Conservation (phyloP, 1,140 invertebrate species). For the Diorhabda elongata region DNA sequence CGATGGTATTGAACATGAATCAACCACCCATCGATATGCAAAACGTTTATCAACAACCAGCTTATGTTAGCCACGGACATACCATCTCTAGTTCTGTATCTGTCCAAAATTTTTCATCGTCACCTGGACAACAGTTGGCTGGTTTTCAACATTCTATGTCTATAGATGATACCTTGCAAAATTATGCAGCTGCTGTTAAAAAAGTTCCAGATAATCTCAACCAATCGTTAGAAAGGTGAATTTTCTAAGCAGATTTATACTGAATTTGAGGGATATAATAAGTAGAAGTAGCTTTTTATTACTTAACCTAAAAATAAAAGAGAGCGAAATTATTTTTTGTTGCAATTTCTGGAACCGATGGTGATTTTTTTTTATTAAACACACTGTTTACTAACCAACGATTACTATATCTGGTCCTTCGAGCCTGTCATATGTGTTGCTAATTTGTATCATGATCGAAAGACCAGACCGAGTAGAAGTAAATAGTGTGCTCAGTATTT, state of each 20-base stretch:
- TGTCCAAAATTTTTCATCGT: constrained; percentile 31
- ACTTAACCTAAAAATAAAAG: too few relatives aligned
- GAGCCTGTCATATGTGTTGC: too few relatives aligned
- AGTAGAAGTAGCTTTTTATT: too few relatives aligned
- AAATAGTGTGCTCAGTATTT: background rate
- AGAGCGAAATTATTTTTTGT: too few relatives aligned
- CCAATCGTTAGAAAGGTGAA: constrained; percentile 29
- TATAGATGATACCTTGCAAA: constrained; percentile 27
- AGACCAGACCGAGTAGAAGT: constrained; percentile 18
- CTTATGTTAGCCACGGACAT: constrained; percentile 7
- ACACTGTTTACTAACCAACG: too few relatives aligned
- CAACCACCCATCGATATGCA: constrained; percentile 13
- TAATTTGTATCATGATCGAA: too few relatives aligned
- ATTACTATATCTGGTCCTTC: too few relatives aligned
- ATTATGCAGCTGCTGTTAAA: constrained; percentile 24
- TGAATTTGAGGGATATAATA: too few relatives aligned
- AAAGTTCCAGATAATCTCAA: constrained; percentile 32
- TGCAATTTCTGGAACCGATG: too few relatives aligned
- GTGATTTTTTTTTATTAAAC: too few relatives aligned
- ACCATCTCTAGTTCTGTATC: constrained; percentile 32
- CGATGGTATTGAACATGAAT: constrained; percentile 20
- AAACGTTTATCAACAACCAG: constrained; percentile 14
- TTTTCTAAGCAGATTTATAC: background rate
- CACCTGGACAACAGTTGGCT: constrained; percentile 5
- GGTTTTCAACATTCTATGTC: constrained; percentile 28